phyloP scores from a whole-genome alignment of 2,888 invertebrate species.

The Chalcis sispes region DNA sequence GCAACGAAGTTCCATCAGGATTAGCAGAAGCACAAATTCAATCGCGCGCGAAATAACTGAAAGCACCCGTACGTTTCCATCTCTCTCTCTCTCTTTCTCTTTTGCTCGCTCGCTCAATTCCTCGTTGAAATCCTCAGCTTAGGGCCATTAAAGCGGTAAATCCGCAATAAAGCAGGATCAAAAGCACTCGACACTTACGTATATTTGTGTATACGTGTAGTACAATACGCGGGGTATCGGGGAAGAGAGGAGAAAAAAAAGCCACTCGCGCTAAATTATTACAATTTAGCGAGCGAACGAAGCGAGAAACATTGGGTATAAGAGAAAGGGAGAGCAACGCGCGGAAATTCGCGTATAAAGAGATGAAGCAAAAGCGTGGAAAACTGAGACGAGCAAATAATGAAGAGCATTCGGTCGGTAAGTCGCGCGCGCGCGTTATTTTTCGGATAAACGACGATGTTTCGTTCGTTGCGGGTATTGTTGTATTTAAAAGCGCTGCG shows the following conservation, averaged over 20 bases:
- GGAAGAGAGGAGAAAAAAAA: background rate
- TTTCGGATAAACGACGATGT: no score
- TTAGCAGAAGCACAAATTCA: constrained; percentile 24
- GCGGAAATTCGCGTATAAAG: background rate
- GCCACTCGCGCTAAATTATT: constrained; percentile 19
- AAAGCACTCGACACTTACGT: background rate
- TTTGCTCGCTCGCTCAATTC: background rate
- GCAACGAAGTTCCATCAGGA: no score
- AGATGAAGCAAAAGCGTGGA: background rate
- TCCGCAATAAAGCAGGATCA: constrained; percentile 38
- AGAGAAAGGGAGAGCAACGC: background rate
- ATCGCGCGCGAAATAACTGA: constrained; percentile 41
- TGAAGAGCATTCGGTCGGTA: constrained; percentile 49
- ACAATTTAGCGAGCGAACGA: constrained; percentile 16
- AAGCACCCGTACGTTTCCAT: no score
- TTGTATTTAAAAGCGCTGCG: background rate
- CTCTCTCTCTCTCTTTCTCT: no score
- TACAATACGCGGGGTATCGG: no score
- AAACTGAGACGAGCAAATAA: constrained; percentile 45
- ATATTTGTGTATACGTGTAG: no score
- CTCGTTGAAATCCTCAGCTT: constrained; percentile 20
- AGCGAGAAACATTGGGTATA: background rate
- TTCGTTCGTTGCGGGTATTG: background rate
- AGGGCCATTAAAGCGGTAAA: constrained; percentile 52
- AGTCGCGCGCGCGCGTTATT: constrained; percentile 1